A percentile compares a stretch with the other conserved stretches of the same genome.
Evolutionary conservation across 2,797 vertebrate species (phyloP).

Genomic region (Crenuchus spilurus): DNA sequence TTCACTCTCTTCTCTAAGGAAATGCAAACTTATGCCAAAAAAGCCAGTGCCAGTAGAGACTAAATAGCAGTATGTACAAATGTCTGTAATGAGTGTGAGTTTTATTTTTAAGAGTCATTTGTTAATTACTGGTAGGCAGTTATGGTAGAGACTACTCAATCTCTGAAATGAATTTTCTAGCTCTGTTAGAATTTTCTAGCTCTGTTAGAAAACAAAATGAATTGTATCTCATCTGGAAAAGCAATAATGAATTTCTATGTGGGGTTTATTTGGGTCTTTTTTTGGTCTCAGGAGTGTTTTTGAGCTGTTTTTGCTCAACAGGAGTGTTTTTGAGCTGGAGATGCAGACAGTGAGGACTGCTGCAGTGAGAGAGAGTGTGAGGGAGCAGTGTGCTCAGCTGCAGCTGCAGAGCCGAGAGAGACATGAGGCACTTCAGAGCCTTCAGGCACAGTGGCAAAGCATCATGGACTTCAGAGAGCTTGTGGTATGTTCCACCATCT

Average conservation of each 20-base stretch:
- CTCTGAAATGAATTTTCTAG: too few relatives aligned
- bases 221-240: background rate
- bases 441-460: constrained; percentile 75
- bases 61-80: too few relatives aligned
- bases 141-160: too few relatives aligned
- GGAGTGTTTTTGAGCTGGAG: constrained; percentile 76
- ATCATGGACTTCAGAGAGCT: constrained; percentile 78
- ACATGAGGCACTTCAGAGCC: constrained; percentile 67
- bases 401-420: constrained; percentile 65
- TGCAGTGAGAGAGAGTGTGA: constrained; percentile 70
- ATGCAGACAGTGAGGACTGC: constrained; percentile 71
- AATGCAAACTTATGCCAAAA: background rate
- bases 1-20: background rate
- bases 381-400: constrained; percentile 67
- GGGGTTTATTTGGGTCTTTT: background rate
- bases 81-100: too few relatives aligned
- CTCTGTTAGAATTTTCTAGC: too few relatives aligned
- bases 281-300: constrained; percentile 2
- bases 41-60: background rate
- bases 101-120: background rate
- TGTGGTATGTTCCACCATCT: constrained; percentile 69
- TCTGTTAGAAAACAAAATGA: too few relatives aligned
- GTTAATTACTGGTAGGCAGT: background rate
- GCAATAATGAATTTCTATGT: background rate
- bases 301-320: too few relatives aligned